Evolutionary conservation across 1,140 invertebrate genomes (phyloP), one percentile per base, ranked within the genome.

Genomic region (Frieseomelitta varia): DNA sequence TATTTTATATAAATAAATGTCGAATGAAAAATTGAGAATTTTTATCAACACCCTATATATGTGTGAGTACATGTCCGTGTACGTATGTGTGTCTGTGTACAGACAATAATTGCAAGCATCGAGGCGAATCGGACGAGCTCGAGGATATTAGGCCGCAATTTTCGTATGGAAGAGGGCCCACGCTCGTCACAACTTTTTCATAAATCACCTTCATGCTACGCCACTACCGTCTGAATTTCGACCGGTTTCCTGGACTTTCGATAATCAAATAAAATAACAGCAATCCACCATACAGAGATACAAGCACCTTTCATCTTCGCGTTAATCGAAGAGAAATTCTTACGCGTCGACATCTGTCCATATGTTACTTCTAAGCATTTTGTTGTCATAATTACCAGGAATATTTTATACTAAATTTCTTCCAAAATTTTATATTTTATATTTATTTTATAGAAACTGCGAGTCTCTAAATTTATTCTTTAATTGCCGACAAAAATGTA

Each of bases 91-190:
- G 39, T 65, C 6, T 24, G 21, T 27, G 68, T 71, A 79, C 21
- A 21, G 27, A 53, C 1, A 72, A 80, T 69, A 80, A 80, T 80
- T 71, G 63, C 55, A 68, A 34, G 67, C 65, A 80, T 80, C 78
- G 78, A 80, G 65, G 78, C 78, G 78, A 80, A 72, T 80, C 78
- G 78, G 65, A 72, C 75, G 75, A 65, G 75, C 75, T 77, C 58
- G 75, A 72, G 69, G 71, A 81, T 81, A 81, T 81, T 63, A 74
- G 79, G 71, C 47, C 58, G 79, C 68, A 63, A 81, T 81, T 81
- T 81, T 81, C 47, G 58, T 75, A 77, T 77, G 75, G 53, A 75
- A 61, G 76, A 75, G 53, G 73, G 58, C n/a, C 58, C 75, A 19
- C 15, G 58, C 58, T 51, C 24, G 75, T 74, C 39, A 56, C 53